Percentiles rank a stretch among this genome's conserved stretches.
Evolutionary conservation across 2,888 invertebrate species (phyloP).

Genomic region (Philereme transversata): DNA sequence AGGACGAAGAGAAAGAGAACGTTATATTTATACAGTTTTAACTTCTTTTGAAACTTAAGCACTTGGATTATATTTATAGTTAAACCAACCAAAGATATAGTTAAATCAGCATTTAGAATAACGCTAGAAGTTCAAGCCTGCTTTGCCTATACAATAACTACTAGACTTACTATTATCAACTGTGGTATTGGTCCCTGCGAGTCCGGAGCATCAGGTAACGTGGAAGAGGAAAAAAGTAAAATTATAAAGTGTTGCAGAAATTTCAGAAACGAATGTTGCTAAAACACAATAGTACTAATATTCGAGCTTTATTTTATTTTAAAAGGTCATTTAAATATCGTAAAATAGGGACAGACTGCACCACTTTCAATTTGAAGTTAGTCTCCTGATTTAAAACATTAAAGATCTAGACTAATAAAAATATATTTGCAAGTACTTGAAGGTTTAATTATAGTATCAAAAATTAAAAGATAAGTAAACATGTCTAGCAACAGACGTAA

Average conservation of each 20-base stretch:
- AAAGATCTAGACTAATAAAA: neutral
- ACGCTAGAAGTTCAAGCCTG: neutral
- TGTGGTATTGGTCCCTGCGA: constrained; percentile 80
- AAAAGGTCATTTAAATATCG: neutral
- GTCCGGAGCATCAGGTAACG: constrained; percentile 49
- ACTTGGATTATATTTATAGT: too few species aligned
- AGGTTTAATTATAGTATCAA: neutral
- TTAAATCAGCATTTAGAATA: too few species aligned
- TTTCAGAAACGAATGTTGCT: constrained; percentile 35
- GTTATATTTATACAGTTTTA: too few species aligned
- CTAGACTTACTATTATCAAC: constrained; percentile 80
- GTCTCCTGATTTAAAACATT: neutral
- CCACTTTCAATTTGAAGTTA: neutral
- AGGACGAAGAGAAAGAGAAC: too few species aligned
- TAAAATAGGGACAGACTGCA: neutral
- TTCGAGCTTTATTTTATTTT: neutral
- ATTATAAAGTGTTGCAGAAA: constrained; percentile 54
- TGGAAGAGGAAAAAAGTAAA: constrained; percentile 58
- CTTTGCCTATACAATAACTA: constrained; percentile 22
- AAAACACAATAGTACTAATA: constrained; percentile 25
- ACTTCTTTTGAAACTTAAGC: too few species aligned
- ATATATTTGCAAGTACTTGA: neutral
- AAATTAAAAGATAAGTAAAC: neutral
- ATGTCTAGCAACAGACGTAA: constrained; percentile 40
- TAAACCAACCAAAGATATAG: too few species aligned